Conservation (phyloP, 2,888 invertebrate genomes). For the Chorisops tibialis region DNA sequence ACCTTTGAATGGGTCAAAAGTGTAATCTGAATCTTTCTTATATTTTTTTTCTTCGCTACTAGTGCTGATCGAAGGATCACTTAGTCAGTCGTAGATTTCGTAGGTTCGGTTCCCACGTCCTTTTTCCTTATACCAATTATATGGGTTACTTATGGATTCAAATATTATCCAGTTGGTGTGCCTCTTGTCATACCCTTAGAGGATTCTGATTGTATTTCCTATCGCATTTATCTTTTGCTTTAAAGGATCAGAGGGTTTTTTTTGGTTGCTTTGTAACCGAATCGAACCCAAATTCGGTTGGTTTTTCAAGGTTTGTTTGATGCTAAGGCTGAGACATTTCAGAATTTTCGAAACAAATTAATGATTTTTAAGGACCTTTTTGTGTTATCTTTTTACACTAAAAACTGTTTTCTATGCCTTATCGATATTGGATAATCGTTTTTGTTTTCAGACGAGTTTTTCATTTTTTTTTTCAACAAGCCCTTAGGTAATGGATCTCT, state of each 20-base stretch:
- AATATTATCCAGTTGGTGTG: conserved; percentile 10
- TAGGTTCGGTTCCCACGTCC: conserved; percentile 21
- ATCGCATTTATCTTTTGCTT: conserved; percentile 14
- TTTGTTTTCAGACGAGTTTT: not conserved
- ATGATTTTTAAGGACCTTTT: conserved; percentile 20
- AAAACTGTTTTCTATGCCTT: conserved; percentile 7
- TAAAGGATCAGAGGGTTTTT: conserved; percentile 6
- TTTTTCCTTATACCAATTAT: conserved; percentile 22
- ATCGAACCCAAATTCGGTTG: conserved; percentile 16
- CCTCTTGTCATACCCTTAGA: conserved; percentile 22
- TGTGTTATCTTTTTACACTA: not conserved
- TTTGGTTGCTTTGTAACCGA: conserved; percentile 12
- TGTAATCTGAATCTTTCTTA: conserved; percentile 30
- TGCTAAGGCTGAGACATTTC: conserved; percentile 3
- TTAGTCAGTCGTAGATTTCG: not conserved
- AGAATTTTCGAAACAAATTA: conserved; percentile 28
- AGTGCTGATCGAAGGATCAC: conserved; percentile 5
- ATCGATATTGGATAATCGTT: conserved; percentile 10
- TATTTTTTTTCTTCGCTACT: conserved; percentile 3
- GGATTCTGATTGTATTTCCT: conserved; percentile 10
- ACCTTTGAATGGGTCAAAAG: conserved; percentile 12
- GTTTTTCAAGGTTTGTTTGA: conserved; percentile 15
- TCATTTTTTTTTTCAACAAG: not conserved
- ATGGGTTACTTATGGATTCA: conserved; percentile 18
- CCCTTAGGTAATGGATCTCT: too few species aligned